Evolutionary conservation across 2,113 vertebrate genomes (phyloP).

Genomic region (Elachura formosa): DNA sequence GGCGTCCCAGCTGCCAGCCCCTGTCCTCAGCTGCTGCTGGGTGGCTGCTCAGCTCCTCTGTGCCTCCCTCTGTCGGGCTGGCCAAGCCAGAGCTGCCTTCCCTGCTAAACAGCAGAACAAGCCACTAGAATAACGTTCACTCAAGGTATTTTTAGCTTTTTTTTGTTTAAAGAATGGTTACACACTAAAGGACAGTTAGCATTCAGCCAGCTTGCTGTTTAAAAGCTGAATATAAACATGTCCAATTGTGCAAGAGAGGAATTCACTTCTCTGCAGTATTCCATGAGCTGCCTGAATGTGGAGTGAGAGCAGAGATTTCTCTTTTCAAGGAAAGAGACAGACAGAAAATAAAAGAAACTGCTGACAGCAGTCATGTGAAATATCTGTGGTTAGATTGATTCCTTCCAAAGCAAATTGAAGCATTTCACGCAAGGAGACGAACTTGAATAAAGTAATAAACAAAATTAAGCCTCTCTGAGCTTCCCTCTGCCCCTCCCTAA

Average conservation of each 20-base stretch:
- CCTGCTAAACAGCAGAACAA: not conserved
- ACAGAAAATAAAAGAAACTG: not conserved
- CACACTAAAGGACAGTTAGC: not conserved
- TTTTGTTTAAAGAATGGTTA: not conserved
- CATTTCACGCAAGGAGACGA: not conserved
- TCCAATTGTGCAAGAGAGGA: not conserved
- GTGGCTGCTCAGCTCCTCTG: not conserved
- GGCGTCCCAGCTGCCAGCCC: not conserved
- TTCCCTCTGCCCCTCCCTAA: not conserved
- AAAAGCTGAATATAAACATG: not conserved
- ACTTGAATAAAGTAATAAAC: not conserved
- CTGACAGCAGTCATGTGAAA: not conserved
- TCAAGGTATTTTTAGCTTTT: not conserved
- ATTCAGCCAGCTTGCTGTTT: not conserved
- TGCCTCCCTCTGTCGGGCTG: not conserved
- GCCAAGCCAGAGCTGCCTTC: not conserved
- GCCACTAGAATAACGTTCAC: not conserved
- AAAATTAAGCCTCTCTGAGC: not conserved
- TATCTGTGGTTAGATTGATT: not conserved
- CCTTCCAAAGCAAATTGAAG: not conserved
- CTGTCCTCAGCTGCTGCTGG: not conserved
- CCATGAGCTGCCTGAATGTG: not conserved
- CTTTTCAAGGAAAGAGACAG: not conserved
- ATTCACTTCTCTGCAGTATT: not conserved
- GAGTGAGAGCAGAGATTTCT: not conserved